Base-by-base conservation (phyloP, 2,888 invertebrate species). In the Congeria kusceri region DNA sequence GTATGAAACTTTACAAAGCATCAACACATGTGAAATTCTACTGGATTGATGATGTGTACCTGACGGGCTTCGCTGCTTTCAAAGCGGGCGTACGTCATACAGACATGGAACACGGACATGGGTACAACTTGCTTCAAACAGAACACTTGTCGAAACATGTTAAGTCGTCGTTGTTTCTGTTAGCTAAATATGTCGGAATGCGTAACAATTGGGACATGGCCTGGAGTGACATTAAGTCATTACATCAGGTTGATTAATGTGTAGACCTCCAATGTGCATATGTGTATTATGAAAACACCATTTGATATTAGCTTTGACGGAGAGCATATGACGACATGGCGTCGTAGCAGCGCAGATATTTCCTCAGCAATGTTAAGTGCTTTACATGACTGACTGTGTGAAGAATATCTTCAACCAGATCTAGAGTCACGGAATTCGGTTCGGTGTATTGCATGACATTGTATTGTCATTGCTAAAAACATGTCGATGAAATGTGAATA, bases 11-110 rank as follows among this genome's bases (percentile, higher is more conserved):
- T 0, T 86, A 85, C 56, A 49, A 67, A 3, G 76, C 82, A 3
- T 85, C 90, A 13, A 62, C 61, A 29, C 29, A 62, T 3, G 80
- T 85, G 28, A 79, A 81, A 53, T 75, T 76, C 57, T 89, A 82
- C 75, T 90, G 89, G 90, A 82, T 91, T 13, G 91, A 91, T 69
- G 91, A 91, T 77, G 90, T 91, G 0, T 89, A 85, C 64, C 83
- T 91, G 4, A 89, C 89, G 0, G 91, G 91, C 9, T 77, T 90
- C 29, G 77, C 88, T 13, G 76, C 86, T 1, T 63, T 83, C 13
- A 73, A 81, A 56, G 64, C 77, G 15, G 85, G 86, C 0, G 66
- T 87, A 20, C 46, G 20, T 20, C 85, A 83, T 11, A 39, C 56
- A 28, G 63, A 77, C 28, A 69, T 84, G 75, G 79, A 82, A 49